Conservation (phyloP, 1,140 invertebrate species). For the Drosophila littoralis region DNA sequence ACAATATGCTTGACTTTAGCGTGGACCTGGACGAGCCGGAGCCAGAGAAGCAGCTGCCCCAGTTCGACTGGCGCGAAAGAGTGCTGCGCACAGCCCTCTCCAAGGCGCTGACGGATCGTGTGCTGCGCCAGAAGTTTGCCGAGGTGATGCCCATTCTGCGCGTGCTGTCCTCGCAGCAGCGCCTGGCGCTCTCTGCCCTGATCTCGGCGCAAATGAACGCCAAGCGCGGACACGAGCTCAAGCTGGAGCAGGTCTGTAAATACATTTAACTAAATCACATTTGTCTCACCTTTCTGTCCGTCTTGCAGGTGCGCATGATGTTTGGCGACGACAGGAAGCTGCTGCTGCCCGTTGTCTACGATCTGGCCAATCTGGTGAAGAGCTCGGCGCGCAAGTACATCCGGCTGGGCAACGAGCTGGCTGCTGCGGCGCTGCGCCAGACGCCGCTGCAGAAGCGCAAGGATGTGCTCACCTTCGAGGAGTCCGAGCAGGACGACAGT, state of each 20-base stretch:
- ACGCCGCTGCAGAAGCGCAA: slow-evolving; percentile 44
- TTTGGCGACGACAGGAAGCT: slow-evolving; percentile 87
- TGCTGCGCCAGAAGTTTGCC: slow-evolving; percentile 84
- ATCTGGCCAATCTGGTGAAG: slow-evolving; percentile 87
- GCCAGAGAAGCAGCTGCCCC: slow-evolving; percentile 60
- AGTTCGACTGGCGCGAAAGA: slow-evolving; percentile 83
- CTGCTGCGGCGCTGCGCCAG: slow-evolving; percentile 61
- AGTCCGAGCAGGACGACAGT: slow-evolving; percentile 55
- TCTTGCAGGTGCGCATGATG: slow-evolving; percentile 85
- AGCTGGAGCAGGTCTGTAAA: slow-evolving; percentile 85
- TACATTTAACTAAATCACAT: not conserved
- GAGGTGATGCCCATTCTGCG: slow-evolving; percentile 88
- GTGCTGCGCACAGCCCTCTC: slow-evolving; percentile 80
- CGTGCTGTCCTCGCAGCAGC: slow-evolving; percentile 86
- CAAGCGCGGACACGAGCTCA: slow-evolving; percentile 84
- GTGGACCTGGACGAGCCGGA: slow-evolving; percentile 71
- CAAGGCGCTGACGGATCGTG: slow-evolving; percentile 70
- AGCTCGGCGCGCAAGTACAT: slow-evolving; percentile 84
- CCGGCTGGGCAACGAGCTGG: slow-evolving; percentile 83
- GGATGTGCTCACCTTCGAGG: slow-evolving; percentile 48
- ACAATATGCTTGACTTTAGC: slow-evolving; percentile 73
- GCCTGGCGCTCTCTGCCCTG: slow-evolving; percentile 86
- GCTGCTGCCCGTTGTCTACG: slow-evolving; percentile 87
- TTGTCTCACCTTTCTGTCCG: not conserved
- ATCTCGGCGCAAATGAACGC: slow-evolving; percentile 87